A percentile compares a stretch with the other conserved stretches of the same genome.
Evolutionary conservation across 2,113 vertebrate species (phyloP).

Genomic region (Rattus rattus): DNA sequence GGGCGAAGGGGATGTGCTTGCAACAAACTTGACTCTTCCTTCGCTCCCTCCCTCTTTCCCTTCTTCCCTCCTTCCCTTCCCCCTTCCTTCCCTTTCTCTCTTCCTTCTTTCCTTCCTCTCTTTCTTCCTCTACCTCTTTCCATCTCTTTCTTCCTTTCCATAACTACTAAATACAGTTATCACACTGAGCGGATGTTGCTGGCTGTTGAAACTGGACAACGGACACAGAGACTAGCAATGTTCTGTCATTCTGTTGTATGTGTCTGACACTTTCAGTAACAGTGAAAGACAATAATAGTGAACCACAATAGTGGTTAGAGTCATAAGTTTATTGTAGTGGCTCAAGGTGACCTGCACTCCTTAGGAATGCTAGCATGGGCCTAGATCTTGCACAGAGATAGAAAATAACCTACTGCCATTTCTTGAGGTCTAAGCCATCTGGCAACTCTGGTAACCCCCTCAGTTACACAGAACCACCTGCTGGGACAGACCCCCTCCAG

Average conservation of each 20-base stretch:
- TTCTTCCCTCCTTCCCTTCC: fast-evolving
- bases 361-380: neutral
- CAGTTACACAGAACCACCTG: neutral
- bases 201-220: neutral
- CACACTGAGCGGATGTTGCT: neutral
- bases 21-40: neutral
- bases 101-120: too few relatives aligned
- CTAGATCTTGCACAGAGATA: neutral
- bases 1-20: fast-evolving
- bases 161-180: neutral
- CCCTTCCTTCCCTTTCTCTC: fast-evolving
- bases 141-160: too few relatives aligned
- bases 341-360: neutral
- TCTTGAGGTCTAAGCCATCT: neutral
- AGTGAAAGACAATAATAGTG: neutral
- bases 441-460: neutral
- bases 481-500: neutral
- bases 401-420: neutral
- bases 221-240: fast-evolving
- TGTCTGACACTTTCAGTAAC: neutral
- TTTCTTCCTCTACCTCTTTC: fast-evolving
- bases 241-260: neutral
- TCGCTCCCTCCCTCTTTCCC: too few relatives aligned
- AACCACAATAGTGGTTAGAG: neutral
- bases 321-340: neutral